A percentile compares a stretch with the other conserved stretches of the same genome.
These are phyloP conservation scores for Lamprotornis superbus DNA, from an alignment of 2,113 vertebrate species.

Conservation along the genomic window DNA sequence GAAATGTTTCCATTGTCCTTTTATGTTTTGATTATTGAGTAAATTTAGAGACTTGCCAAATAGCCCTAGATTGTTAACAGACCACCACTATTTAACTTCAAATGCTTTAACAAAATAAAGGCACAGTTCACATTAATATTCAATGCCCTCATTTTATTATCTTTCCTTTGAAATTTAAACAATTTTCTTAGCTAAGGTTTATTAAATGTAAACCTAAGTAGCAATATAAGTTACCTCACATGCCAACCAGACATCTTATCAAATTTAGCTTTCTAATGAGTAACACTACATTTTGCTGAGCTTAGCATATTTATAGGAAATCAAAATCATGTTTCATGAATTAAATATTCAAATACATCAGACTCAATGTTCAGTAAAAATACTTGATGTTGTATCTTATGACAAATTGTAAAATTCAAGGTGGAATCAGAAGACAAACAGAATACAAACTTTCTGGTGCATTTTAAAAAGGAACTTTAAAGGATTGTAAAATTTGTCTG, in stretches of 20 bases:
- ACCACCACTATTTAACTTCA: slow-evolving; percentile 59
- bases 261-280: slow-evolving; percentile 43
- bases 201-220: slow-evolving; percentile 50
- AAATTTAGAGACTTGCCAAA: slow-evolving; percentile 62
- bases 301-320: not conserved
- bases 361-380: slow-evolving; percentile 1
- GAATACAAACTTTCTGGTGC: not conserved
- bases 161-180: slow-evolving; percentile 62
- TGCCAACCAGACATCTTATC: slow-evolving; percentile 2
- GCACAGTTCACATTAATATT: slow-evolving; percentile 43
- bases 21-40: slow-evolving; percentile 66
- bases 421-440: not conserved
- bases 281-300: slow-evolving; percentile 12
- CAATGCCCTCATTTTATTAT: slow-evolving; percentile 40
- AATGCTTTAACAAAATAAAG: slow-evolving; percentile 55
- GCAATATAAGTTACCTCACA: slow-evolving; percentile 35
- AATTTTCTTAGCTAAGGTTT: slow-evolving; percentile 49
- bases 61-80: slow-evolving; percentile 64
- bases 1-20: slow-evolving; percentile 70
- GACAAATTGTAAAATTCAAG: not conserved
- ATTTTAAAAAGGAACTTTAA: slow-evolving; percentile 1
- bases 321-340: slow-evolving; percentile 19
- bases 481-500: not conserved
- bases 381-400: not conserved
- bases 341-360: slow-evolving; percentile 39